Percentiles rank a stretch among this genome's conserved stretches.
These are phyloP conservation scores for Camponotus pennsylvanicus DNA, from an alignment of 1,140 invertebrate species.

Conservation along the genomic window DNA sequence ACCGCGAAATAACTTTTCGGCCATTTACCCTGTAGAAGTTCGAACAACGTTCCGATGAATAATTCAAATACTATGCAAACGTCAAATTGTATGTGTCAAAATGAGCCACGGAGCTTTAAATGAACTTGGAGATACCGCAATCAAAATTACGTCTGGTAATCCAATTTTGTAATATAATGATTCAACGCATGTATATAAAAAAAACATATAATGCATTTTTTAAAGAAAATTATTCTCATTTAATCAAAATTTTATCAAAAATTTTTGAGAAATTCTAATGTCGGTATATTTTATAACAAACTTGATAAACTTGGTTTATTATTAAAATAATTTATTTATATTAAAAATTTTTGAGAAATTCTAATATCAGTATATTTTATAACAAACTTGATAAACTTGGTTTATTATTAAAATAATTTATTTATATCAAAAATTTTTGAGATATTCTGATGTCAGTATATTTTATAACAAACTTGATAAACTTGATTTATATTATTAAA, in stretches of 20 bases:
- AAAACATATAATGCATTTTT: background rate
- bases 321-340: background rate
- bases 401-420: too few relatives aligned
- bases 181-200: background rate
- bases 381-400: too few relatives aligned
- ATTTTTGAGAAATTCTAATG: background rate
- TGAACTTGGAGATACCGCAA: conserved; percentile 1
- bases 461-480: too few relatives aligned
- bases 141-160: conserved; percentile 13
- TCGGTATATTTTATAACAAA: background rate
- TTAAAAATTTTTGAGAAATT: too few relatives aligned
- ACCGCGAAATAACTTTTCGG: conserved; percentile 7
- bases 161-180: conserved; percentile 7
- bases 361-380: too few relatives aligned
- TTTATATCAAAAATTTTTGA: too few relatives aligned
- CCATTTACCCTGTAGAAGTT: conserved; percentile 10
- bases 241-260: background rate
- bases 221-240: background rate
- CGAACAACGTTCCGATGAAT: conserved; percentile 14
- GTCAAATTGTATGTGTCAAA: conserved; percentile 8
- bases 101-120: conserved; percentile 4
- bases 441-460: too few relatives aligned
- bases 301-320: conserved; percentile 6
- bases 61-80: conserved; percentile 26
- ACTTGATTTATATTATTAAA: background rate